These are phyloP conservation scores for Argentina silus DNA, from an alignment of 2,797 vertebrate genomes.

Conservation along the genomic window DNA sequence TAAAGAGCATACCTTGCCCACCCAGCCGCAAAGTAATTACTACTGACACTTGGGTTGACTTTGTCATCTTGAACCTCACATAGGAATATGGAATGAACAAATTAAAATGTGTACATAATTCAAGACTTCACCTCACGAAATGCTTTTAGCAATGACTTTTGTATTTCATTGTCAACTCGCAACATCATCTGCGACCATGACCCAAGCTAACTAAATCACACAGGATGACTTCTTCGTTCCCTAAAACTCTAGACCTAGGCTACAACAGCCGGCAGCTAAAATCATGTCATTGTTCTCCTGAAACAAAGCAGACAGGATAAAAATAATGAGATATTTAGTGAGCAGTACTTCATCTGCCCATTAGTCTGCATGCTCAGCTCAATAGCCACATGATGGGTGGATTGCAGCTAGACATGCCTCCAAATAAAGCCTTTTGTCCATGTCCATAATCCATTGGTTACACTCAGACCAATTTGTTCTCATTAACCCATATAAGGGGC, in stretches of 20 bases:
- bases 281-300: slow-evolving; percentile 12
- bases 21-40: slow-evolving; percentile 56
- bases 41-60: slow-evolving; percentile 64
- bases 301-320: slow-evolving; percentile 62
- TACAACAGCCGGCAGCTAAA: slow-evolving; percentile 9
- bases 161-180: neutral
- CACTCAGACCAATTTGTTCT: slow-evolving; percentile 92
- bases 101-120: neutral
- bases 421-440: slow-evolving; percentile 82
- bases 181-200: neutral
- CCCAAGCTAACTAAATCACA: neutral
- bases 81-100: neutral
- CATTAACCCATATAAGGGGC: slow-evolving; percentile 93
- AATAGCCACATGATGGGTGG: slow-evolving; percentile 81
- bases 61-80: slow-evolving; percentile 42
- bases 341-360: slow-evolving; percentile 84
- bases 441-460: slow-evolving; percentile 86
- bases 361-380: slow-evolving; percentile 78
- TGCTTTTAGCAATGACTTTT: neutral
- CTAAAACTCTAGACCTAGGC: neutral
- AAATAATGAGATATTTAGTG: slow-evolving; percentile 80
- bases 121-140: neutral
- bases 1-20: slow-evolving; percentile 63
- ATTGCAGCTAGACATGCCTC: slow-evolving; percentile 77
- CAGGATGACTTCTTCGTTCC: neutral